Evolutionary conservation across 2,888 invertebrate species (phyloP).

Genomic region (Sabatieria punctata): DNA sequence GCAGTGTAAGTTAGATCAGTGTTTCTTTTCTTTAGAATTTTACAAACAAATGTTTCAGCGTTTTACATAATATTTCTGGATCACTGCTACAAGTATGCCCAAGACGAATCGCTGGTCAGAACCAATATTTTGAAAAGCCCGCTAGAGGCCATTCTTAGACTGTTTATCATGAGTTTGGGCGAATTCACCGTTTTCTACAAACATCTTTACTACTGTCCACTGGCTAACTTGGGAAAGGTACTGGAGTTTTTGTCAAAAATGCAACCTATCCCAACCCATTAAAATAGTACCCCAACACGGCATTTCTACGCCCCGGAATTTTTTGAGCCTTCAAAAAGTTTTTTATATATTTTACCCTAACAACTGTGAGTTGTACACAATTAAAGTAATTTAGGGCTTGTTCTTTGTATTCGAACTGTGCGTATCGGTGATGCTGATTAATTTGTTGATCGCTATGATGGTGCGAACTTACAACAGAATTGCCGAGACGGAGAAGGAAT

Average conservation of each 20-base stretch:
- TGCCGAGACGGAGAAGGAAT: constrained; percentile 87
- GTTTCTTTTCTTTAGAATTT: background rate
- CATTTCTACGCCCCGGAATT: too few species aligned
- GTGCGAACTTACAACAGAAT: constrained; percentile 96
- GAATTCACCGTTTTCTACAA: constrained; percentile 87
- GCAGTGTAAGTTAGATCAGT: constrained; percentile 49
- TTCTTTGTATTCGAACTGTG: constrained; percentile 96
- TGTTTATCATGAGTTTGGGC: constrained; percentile 94
- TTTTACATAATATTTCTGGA: constrained; percentile 37
- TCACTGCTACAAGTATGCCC: constrained; percentile 10
- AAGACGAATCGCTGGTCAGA: constrained; percentile 9
- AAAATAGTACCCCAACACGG: too few species aligned
- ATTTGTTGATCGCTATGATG: constrained; percentile 99
- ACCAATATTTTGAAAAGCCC: constrained; percentile 42
- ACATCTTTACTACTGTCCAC: constrained; percentile 59
- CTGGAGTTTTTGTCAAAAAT: too few species aligned
- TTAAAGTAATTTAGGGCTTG: constrained; percentile 43
- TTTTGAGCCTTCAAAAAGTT: too few species aligned
- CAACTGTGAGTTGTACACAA: too few species aligned
- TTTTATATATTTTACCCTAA: too few species aligned
- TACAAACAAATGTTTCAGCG: constrained; percentile 8
- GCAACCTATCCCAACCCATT: too few species aligned
- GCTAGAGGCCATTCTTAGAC: constrained; percentile 82
- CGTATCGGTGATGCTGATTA: constrained; percentile 79
- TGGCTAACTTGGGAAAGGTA: constrained; percentile 42